Percentiles rank a stretch among this genome's conserved stretches.
Evolutionary conservation across 2,113 vertebrate species (phyloP).

Genomic region (Xenopus laevis): DNA sequence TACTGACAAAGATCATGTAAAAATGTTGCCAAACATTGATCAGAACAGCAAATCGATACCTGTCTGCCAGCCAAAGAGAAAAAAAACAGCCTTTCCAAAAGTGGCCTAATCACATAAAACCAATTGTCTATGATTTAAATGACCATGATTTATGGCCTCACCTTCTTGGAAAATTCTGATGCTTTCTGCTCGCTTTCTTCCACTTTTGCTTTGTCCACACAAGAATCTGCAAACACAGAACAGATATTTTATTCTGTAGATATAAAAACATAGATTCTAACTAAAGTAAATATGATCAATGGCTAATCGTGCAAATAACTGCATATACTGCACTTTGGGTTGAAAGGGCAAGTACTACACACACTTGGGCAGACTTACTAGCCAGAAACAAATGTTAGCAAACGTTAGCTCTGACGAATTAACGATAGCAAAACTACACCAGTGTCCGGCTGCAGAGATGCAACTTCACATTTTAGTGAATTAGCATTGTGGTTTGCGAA

Average conservation of each 20-base stretch:
- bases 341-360: no score
- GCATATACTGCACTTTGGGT: no score
- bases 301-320: no score
- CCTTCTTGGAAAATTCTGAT: constrained; percentile 91
- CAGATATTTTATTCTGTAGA: background rate
- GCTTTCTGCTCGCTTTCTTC: constrained; percentile 94
- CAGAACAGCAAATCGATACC: constrained; percentile 65
- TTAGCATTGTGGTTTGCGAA: no score
- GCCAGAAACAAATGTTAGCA: no score
- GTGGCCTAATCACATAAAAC: constrained; percentile 50
- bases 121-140: constrained; percentile 42
- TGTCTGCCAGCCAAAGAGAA: constrained; percentile 56
- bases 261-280: background rate
- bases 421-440: no score
- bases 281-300: no score
- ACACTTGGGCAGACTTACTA: no score
- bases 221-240: constrained; percentile 71
- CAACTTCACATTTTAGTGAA: no score
- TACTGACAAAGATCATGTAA: constrained; percentile 69
- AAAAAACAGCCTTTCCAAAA: constrained; percentile 59
- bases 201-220: constrained; percentile 92
- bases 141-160: constrained; percentile 60
- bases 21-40: constrained; percentile 68
- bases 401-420: no score
- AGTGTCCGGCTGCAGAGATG: no score